Conservation (phyloP, 2,113 vertebrate species). For the Oplegnathus fasciatus region DNA sequence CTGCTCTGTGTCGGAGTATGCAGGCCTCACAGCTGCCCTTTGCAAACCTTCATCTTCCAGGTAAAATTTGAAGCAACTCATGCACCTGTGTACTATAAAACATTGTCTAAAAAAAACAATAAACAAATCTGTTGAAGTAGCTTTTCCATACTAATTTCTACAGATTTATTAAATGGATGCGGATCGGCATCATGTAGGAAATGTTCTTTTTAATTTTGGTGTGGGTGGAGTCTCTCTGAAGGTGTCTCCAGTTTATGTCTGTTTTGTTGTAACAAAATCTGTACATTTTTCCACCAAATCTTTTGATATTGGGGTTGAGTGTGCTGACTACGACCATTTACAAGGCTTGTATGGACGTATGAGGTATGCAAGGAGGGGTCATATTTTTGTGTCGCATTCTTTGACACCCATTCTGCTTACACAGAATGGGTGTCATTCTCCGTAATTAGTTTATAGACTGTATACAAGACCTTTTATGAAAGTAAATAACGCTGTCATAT, state of each 20-base stretch:
- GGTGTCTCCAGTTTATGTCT: not conserved
- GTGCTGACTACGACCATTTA: not conserved
- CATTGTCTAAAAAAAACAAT: not conserved
- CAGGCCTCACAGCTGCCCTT: constrained; percentile 86
- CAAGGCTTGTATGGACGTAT: not conserved
- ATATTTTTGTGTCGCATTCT: not conserved
- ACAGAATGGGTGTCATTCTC: not conserved
- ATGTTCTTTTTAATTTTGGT: not conserved
- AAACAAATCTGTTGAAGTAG: not conserved
- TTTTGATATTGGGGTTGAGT: not conserved
- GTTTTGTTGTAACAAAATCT: not conserved
- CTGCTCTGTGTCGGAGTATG: constrained; percentile 92
- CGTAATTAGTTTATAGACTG: not conserved
- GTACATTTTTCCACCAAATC: not conserved
- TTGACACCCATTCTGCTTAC: not conserved
- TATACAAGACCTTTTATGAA: not conserved
- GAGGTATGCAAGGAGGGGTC: not conserved
- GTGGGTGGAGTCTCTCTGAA: not conserved
- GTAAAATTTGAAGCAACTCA: constrained; percentile 55
- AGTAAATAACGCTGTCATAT: not conserved
- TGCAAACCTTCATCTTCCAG: constrained; percentile 76
- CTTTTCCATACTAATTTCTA: not conserved
- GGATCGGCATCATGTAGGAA: not conserved
- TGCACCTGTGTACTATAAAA: not conserved
- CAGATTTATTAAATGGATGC: not conserved